phyloP scores from a whole-genome alignment of 2,113 vertebrate genomes.

The Mustela nigripes region DNA sequence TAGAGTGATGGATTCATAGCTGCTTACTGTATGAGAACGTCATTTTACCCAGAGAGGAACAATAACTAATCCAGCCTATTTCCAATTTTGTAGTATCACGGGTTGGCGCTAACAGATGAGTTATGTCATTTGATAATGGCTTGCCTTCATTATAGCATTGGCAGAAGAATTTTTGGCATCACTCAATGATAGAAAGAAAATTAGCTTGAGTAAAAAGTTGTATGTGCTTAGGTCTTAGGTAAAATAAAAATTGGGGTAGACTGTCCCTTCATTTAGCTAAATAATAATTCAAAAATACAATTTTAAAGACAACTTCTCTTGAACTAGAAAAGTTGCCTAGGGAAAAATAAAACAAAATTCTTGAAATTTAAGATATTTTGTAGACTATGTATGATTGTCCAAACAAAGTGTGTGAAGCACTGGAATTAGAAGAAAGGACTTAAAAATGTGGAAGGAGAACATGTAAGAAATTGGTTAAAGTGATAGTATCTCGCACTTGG shows the following conservation, averaged over 20 bases:
- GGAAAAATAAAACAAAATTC: neutral
- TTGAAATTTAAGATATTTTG: neutral
- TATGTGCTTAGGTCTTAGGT: neutral
- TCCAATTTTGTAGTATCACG: neutral
- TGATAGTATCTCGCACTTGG: neutral
- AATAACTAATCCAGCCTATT: slow-evolving; percentile 31
- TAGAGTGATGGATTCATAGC: neutral
- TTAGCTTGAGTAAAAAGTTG: neutral
- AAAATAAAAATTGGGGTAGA: slow-evolving; percentile 48
- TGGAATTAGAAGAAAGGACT: neutral
- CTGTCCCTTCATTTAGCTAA: slow-evolving; percentile 20
- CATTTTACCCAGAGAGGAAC: slow-evolving; percentile 7
- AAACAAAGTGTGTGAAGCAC: neutral
- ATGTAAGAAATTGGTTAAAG: neutral
- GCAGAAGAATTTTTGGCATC: slow-evolving; percentile 34
- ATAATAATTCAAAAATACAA: neutral
- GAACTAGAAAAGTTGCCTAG: neutral
- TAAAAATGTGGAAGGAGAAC: neutral
- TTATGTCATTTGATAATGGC: neutral
- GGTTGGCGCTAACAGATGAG: slow-evolving; percentile 24
- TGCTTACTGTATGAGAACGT: neutral
- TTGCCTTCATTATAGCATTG: slow-evolving; percentile 11
- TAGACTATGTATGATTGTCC: neutral
- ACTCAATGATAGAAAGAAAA: slow-evolving; percentile 29
- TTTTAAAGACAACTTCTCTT: slow-evolving; percentile 50